Evolutionary conservation across 2,888 invertebrate species (phyloP).

Genomic region (Tridacna gigas): DNA sequence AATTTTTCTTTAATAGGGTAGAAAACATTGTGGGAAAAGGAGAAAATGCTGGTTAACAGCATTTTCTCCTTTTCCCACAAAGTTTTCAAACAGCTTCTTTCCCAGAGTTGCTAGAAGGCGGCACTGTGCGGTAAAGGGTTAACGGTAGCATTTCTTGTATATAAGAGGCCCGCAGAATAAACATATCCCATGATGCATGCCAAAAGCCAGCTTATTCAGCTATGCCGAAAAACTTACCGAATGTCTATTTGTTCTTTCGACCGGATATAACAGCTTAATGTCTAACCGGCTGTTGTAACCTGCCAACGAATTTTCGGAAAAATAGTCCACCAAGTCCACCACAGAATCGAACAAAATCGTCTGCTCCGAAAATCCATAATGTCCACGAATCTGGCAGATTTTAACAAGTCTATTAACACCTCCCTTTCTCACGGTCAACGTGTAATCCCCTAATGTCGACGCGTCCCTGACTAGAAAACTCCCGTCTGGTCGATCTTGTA

Average conservation of each 20-base stretch:
- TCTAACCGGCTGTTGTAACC: constrained; percentile 97
- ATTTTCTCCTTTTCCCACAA: too few species aligned
- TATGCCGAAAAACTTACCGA: constrained; percentile 51
- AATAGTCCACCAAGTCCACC: constrained; percentile 93
- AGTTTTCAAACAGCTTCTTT: too few species aligned
- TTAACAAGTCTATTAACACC: constrained; percentile 98
- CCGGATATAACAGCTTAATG: constrained; percentile 89
- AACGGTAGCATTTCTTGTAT: too few species aligned
- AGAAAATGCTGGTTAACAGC: too few species aligned
- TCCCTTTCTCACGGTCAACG: constrained; percentile 94
- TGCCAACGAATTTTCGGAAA: constrained; percentile 92
- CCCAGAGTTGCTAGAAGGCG: too few species aligned
- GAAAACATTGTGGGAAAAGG: too few species aligned
- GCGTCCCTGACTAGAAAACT: constrained; percentile 98
- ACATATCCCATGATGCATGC: too few species aligned
- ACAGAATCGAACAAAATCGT: constrained; percentile 86
- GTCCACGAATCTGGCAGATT: constrained; percentile 94
- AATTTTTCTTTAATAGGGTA: too few species aligned
- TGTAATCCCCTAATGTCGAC: constrained; percentile 95
- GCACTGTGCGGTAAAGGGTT: too few species aligned
- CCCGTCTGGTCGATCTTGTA: constrained; percentile 96
- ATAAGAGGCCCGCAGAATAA: too few species aligned
- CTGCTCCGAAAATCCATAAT: constrained; percentile 93
- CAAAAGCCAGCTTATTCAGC: too few species aligned
- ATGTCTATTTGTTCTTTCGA: constrained; percentile 91